phyloP scores from a whole-genome alignment of 2,797 vertebrate species.

The Leptoclinus maculatus region DNA sequence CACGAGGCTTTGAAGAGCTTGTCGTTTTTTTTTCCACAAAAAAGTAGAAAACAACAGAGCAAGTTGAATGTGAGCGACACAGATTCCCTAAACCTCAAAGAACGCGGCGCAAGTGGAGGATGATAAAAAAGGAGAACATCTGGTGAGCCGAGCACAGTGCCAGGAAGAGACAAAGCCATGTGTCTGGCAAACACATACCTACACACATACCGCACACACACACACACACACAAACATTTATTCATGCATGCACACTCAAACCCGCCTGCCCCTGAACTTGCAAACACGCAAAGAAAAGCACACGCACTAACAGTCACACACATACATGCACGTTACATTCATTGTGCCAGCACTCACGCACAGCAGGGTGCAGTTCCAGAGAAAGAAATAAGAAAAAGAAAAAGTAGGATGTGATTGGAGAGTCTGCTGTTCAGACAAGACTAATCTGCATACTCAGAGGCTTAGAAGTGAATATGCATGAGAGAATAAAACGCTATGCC shows the following conservation, averaged over 20 bases:
- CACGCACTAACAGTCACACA: slow-evolving; percentile 31
- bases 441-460: slow-evolving; percentile 85
- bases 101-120: slow-evolving; percentile 80
- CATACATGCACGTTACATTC: slow-evolving; percentile 41
- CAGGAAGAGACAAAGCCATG: slow-evolving; percentile 86
- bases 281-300: slow-evolving; percentile 65
- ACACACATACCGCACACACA: slow-evolving; percentile 59
- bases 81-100: slow-evolving; percentile 77
- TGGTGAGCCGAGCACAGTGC: slow-evolving; percentile 83
- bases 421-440: slow-evolving; percentile 79
- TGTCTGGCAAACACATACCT: slow-evolving; percentile 80
- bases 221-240: slow-evolving; percentile 58
- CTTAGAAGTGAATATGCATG: slow-evolving; percentile 86
- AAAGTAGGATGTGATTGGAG: slow-evolving; percentile 77
- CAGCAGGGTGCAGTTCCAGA: slow-evolving; percentile 69
- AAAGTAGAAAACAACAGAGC: slow-evolving; percentile 65
- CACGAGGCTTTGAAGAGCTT: slow-evolving; percentile 46
- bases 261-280: slow-evolving; percentile 71
- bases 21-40: slow-evolving; percentile 37
- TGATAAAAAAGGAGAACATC: slow-evolving; percentile 89
- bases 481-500: slow-evolving; percentile 85
- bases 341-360: slow-evolving; percentile 62
- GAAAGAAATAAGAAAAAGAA: slow-evolving; percentile 54
- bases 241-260: slow-evolving; percentile 73
- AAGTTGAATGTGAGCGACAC: slow-evolving; percentile 68